Evolutionary conservation across 1,140 invertebrate genomes (phyloP).

Genomic region (Heterodera schachtii): DNA sequence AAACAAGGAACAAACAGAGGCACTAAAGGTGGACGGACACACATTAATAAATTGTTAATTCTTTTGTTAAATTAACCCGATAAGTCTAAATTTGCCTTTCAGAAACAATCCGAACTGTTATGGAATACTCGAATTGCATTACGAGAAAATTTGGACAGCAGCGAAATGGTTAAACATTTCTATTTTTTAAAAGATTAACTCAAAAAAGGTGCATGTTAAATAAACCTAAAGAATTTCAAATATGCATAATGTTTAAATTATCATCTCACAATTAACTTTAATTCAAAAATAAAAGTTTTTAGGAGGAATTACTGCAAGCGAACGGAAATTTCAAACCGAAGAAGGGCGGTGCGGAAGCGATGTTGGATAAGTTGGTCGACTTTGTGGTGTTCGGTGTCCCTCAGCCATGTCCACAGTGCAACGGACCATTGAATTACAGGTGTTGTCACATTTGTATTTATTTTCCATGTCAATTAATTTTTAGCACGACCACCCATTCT

Average conservation of each 20-base stretch:
- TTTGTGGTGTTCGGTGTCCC: slow-evolving; percentile 84
- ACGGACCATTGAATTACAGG: slow-evolving; percentile 74
- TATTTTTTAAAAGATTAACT: too few species aligned
- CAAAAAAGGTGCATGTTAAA: too few species aligned
- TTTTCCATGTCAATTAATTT: neutral
- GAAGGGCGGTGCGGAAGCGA: slow-evolving; percentile 68
- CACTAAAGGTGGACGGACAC: slow-evolving; percentile 31
- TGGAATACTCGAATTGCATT: slow-evolving; percentile 48
- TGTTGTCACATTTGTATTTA: slow-evolving; percentile 34
- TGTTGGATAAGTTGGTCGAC: slow-evolving; percentile 80
- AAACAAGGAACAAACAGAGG: slow-evolving; percentile 11
- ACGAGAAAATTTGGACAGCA: slow-evolving; percentile 54
- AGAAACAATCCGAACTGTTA: slow-evolving; percentile 55
- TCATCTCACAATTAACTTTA: too few species aligned
- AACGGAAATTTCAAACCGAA: slow-evolving; percentile 39
- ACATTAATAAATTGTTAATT: neutral
- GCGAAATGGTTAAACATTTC: slow-evolving; percentile 30
- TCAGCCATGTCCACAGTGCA: slow-evolving; percentile 79
- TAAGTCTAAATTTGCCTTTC: neutral
- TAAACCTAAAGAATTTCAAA: too few species aligned
- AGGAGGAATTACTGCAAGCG: slow-evolving; percentile 38
- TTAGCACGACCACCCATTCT: slow-evolving; percentile 68
- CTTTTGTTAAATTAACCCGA: neutral
- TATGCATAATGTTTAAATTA: too few species aligned
- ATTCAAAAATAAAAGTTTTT: neutral